These are phyloP conservation scores for Drosophila equinoxialis DNA, from an alignment of 1,140 invertebrate genomes.

Conservation along the genomic window DNA sequence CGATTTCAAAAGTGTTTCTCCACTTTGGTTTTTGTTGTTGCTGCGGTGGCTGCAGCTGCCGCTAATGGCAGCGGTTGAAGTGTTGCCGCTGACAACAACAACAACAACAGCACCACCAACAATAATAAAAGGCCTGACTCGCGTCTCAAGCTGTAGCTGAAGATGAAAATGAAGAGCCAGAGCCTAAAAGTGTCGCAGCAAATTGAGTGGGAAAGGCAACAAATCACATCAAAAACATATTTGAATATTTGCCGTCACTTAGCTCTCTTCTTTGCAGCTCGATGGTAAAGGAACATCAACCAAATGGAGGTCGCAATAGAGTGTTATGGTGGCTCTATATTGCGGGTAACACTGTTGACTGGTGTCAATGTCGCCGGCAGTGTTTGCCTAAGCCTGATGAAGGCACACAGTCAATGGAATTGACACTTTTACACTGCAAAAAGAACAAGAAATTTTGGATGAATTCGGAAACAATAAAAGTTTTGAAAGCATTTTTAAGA, in stretches of 20 bases:
- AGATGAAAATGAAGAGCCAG: slow-evolving; percentile 38
- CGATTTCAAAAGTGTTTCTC: slow-evolving; percentile 74
- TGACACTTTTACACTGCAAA: slow-evolving; percentile 41
- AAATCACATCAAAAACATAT: slow-evolving; percentile 82
- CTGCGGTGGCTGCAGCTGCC: slow-evolving; percentile 56
- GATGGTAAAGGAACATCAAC: slow-evolving; percentile 16
- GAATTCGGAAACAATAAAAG: too few species aligned
- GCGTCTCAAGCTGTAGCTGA: neutral
- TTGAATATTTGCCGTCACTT: slow-evolving; percentile 81
- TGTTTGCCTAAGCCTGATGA: slow-evolving; percentile 67
- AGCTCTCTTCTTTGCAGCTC: slow-evolving; percentile 51
- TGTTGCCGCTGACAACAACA: slow-evolving; percentile 74
- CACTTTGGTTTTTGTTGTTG: slow-evolving; percentile 25
- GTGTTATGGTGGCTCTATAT: slow-evolving; percentile 21
- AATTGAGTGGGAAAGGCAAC: slow-evolving; percentile 73
- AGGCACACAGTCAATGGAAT: slow-evolving; percentile 55
- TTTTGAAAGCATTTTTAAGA: too few species aligned
- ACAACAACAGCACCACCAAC: slow-evolving; percentile 10
- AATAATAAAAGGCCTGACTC: slow-evolving; percentile 4
- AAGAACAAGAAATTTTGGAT: too few species aligned
- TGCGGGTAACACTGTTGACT: slow-evolving; percentile 25
- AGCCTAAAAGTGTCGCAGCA: slow-evolving; percentile 62
- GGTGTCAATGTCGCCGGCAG: slow-evolving; percentile 68
- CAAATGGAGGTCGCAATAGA: slow-evolving; percentile 11
- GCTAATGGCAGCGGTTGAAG: slow-evolving; percentile 59